A percentile compares a stretch with the other conserved stretches of the same genome.
These are phyloP conservation scores for Physeter macrocephalus DNA, from an alignment of 2,113 vertebrate genomes.

Conservation along the genomic window DNA sequence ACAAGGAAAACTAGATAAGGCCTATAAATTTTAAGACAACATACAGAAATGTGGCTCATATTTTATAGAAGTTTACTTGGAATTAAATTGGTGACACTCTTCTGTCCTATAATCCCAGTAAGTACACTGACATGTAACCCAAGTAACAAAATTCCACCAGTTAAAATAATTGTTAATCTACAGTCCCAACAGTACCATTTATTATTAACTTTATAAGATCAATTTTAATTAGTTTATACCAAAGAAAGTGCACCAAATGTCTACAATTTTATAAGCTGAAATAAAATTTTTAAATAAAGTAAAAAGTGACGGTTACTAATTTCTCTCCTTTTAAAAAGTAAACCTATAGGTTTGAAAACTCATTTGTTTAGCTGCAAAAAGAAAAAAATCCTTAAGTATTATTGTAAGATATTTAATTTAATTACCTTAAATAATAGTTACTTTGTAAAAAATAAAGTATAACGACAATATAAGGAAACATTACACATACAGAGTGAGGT, in stretches of 20 bases:
- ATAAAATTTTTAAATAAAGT: not conserved
- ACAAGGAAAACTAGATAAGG: conserved; percentile 63
- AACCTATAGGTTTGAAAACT: not conserved
- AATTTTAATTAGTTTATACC: not conserved
- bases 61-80: conserved; percentile 36
- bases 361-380: not conserved
- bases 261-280: not conserved
- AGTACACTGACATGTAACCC: not conserved
- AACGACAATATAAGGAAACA: not conserved
- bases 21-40: conserved; percentile 61
- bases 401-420: not conserved
- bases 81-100: not conserved
- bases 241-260: not conserved
- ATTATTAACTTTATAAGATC: not conserved
- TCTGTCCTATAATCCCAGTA: not conserved
- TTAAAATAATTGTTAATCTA: not conserved
- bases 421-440: not conserved
- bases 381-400: not conserved
- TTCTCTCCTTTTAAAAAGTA: not conserved
- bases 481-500: rapidly evolving
- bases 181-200: rapidly evolving
- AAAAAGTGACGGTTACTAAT: not conserved
- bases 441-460: not conserved
- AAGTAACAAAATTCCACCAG: not conserved
- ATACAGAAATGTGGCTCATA: conserved; percentile 16